Conservation (phyloP, 2,888 invertebrate species). For the Pammene fasciana region DNA sequence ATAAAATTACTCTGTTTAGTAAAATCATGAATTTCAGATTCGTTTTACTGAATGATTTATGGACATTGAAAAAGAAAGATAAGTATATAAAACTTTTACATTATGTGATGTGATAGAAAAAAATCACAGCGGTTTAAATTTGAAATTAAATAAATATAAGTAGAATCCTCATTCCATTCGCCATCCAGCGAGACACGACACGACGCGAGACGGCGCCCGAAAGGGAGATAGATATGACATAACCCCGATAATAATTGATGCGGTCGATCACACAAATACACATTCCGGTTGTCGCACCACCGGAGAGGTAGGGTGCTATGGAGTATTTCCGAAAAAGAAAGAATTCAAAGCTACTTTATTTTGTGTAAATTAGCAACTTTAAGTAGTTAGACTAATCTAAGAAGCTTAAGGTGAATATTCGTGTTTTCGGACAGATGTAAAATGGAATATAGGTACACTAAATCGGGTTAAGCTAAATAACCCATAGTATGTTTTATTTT, state of each 20-base stretch:
- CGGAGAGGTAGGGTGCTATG: background rate
- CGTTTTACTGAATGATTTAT: too few relatives aligned
- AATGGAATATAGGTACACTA: too few relatives aligned
- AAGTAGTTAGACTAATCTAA: too few relatives aligned
- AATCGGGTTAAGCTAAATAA: too few relatives aligned
- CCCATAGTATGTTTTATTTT: too few relatives aligned
- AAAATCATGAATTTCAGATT: too few relatives aligned
- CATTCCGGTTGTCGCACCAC: background rate
- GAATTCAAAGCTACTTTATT: background rate
- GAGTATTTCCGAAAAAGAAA: background rate
- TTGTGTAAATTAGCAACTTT: background rate
- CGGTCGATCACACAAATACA: conserved; percentile 16
- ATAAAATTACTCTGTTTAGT: background rate
- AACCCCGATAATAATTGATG: conserved; percentile 7
- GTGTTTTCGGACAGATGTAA: background rate
- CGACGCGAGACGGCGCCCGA: background rate
- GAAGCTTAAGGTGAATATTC: background rate
- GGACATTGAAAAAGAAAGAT: too few relatives aligned
- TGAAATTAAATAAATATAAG: too few relatives aligned
- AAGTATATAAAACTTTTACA: too few relatives aligned
- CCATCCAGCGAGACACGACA: background rate
- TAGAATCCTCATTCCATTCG: too few relatives aligned
- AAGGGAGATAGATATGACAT: background rate
- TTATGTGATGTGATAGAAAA: too few relatives aligned
- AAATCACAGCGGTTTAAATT: too few relatives aligned